Evolutionary conservation across 2,113 vertebrate species (phyloP).

Genomic region (Lophura nycthemera): DNA sequence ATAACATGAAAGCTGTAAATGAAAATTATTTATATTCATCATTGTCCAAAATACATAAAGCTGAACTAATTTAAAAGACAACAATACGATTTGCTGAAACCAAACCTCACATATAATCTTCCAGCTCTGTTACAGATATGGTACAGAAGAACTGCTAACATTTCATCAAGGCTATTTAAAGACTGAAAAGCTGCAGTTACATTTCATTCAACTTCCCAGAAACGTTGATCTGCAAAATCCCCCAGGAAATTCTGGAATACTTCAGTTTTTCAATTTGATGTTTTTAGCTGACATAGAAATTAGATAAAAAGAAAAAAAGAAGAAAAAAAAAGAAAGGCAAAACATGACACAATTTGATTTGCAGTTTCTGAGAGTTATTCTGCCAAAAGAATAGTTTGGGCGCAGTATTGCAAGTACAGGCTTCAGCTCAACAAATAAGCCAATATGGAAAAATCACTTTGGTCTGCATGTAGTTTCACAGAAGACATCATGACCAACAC

Average conservation of each 20-base stretch:
- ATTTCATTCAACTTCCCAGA: conserved; percentile 9
- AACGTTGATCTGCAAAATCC: not conserved
- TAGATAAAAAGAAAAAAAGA: not conserved
- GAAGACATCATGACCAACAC: not conserved
- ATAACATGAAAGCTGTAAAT: not conserved
- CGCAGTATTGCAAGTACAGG: not conserved
- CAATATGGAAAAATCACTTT: not conserved
- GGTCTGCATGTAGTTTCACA: not conserved
- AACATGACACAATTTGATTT: not conserved
- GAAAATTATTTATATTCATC: conserved; percentile 62
- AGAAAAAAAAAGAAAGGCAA: not conserved
- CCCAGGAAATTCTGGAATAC: not conserved
- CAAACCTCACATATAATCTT: not conserved
- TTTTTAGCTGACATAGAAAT: not conserved
- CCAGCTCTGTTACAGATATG: not conserved
- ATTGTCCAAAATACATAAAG: conserved; percentile 8
- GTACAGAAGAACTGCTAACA: not conserved
- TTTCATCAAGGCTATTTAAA: conserved; percentile 27
- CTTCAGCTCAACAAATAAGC: not conserved
- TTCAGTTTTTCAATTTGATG: not conserved
- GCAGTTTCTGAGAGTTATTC: not conserved
- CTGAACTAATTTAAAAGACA: conserved; percentile 30
- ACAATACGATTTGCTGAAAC: not conserved
- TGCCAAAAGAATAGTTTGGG: not conserved
- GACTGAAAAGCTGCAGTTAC: not conserved